Evolutionary conservation across 2,113 vertebrate species (phyloP), one percentile per base, ranked within the genome.

Genomic region (Phyllopteryx taeniolatus): DNA sequence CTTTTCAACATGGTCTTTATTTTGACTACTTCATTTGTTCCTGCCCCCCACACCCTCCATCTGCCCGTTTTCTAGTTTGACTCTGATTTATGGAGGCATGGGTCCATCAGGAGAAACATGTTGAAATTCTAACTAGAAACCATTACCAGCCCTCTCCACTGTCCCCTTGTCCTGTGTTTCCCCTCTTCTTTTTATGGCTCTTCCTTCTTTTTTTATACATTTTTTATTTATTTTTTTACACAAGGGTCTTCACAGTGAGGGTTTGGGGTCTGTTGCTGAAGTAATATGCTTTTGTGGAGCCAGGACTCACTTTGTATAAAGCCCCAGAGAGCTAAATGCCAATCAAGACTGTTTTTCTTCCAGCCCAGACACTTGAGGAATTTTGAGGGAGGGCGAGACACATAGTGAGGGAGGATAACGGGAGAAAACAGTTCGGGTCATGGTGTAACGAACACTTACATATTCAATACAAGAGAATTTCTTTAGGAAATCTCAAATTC

Each of bases 321-420:
- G 82, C 86, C 77, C 85, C 83, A 79, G 80, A 88, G 84, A 85
- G 82, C 86, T 86, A 86, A 82, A 86, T 92, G 91, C 91, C 92
- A 91, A 83, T 93, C 93, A 91, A 74, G 80, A 61, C 79, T 88
- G 85, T 90, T 89, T 91, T 87, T 66, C 87, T 90, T 88, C 70
- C 77, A 88, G 89, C 80, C 68, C 74, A 84, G 75, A 88, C 83
- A 84, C 79, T 85, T 86, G 85, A 88, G 83, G 88, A 91, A 91
- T 89, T 85, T 88, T 82, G 85, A 90, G 81, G 83, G 87, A 87
- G 83, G 80, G 79, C 54, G 85, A 89, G 85, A 87, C 60, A 68
- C 68, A 68, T 60, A 39, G 70, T 67, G 49, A 79, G 71, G 78
- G 80, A 85, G 77, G 76, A 82, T 71, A 76, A 70, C 70, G 59